A percentile compares a stretch with the other conserved stretches of the same genome.
phyloP scores from a whole-genome alignment of 2,113 vertebrate species.

The Pluvialis apricaria region DNA sequence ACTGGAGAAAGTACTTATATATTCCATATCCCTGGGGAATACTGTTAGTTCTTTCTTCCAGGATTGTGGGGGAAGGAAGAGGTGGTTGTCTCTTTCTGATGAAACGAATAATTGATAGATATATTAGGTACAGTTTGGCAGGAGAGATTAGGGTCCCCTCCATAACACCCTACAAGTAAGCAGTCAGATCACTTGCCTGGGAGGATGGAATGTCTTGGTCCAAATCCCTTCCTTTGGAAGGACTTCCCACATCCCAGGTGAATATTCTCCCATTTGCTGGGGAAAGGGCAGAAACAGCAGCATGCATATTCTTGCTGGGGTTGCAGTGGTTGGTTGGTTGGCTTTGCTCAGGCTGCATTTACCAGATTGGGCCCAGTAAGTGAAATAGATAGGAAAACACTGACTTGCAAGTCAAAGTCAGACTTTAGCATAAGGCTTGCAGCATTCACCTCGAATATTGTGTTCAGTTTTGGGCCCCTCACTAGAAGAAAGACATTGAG shows the following conservation, averaged over 20 bases:
- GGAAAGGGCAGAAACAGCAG: neutral
- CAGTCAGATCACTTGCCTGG: neutral
- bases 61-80: neutral
- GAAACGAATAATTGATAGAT: neutral
- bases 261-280: neutral
- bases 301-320: neutral
- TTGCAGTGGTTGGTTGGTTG: neutral
- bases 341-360: neutral
- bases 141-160: neutral
- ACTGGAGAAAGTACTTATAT: neutral
- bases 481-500: too few species aligned
- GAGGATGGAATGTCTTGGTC: neutral
- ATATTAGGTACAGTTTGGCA: neutral
- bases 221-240: neutral
- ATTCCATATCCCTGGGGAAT: neutral
- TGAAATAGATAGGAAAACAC: fast-evolving
- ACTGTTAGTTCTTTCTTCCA: neutral
- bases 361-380: neutral
- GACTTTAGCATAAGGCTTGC: neutral
- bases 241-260: neutral
- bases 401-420: neutral
- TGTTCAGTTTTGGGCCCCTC: too few species aligned
- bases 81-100: neutral
- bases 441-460: neutral
- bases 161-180: fast-evolving